Evolutionary conservation across 2,113 vertebrate species (phyloP).

Genomic region (Dipodomys spectabilis): DNA sequence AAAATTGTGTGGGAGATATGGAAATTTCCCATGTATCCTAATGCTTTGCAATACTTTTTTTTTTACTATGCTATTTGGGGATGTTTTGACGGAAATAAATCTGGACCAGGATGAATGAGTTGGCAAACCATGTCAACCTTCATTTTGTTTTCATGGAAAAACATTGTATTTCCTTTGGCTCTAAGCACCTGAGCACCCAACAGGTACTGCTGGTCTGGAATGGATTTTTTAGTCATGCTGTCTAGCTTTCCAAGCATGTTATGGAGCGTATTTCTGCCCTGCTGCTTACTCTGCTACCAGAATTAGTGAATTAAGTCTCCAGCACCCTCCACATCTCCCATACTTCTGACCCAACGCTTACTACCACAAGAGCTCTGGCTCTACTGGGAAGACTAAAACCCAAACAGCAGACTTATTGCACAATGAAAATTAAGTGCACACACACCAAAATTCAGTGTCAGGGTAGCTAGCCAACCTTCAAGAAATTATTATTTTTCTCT

Average conservation of each 20-base stretch:
- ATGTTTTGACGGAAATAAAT: background rate
- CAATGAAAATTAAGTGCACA: constrained; percentile 17
- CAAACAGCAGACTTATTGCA: background rate
- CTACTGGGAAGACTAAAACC: background rate
- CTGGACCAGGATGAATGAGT: background rate
- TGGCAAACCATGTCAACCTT: background rate
- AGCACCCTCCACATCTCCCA: background rate
- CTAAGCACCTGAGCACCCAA: background rate
- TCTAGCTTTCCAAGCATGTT: background rate
- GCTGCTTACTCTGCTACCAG: background rate
- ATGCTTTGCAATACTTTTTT: too few relatives aligned
- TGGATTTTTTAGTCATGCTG: background rate
- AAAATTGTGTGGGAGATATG: background rate
- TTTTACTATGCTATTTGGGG: background rate
- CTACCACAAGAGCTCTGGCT: background rate
- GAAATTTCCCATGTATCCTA: background rate
- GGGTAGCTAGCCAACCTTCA: background rate
- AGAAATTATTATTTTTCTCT: background rate
- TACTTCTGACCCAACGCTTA: background rate
- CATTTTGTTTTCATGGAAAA: background rate
- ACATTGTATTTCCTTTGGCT: background rate
- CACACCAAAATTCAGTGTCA: background rate
- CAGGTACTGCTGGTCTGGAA: background rate
- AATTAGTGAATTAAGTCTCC: background rate
- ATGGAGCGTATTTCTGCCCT: background rate